Evolutionary conservation across 2,888 invertebrate species (phyloP), one percentile per base, ranked within the genome.

Genomic region (Lasioglossum zephyrum): DNA sequence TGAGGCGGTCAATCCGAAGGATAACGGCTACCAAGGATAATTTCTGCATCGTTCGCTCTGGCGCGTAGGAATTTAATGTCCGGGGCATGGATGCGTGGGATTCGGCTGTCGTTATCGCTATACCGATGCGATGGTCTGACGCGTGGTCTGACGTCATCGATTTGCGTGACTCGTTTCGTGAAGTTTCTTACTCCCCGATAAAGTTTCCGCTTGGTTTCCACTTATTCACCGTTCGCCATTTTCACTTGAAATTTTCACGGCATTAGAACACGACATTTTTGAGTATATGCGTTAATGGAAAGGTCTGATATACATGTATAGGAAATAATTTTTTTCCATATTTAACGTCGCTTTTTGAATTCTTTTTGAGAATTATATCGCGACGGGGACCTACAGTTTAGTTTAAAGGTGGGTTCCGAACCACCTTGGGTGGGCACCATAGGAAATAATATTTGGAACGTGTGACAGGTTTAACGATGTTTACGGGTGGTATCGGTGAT

Each of bases 31-130:
- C 39, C 39, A 49, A n/a, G 53, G 31, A 73, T 77, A 31, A 31
- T 26, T 77, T 73, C 36, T 73, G 41, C 31, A 11, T 2, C 31
- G 13, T 53, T 47, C 26, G 31, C 16, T 3, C 36, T 3, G 36
- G 36, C 36, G 36, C n/a, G 44, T 16, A 53, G 60, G 69, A 77
- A 75, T 53, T 49, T 70, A 60, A 82, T 47, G 78, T 53, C 36
- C 36, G 41, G 9, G 41, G 66, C 22, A 36, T 69, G 47, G 49
- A 63, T 44, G 79, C 80, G 85, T 84, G 73, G 85, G 85, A 63
- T 66, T 26, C 9, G 36, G n/a, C 6, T 79, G 74, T 70, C 36
- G 36, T 3, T 36, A 36, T 36, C 36, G 36, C 36, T 36, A 49
- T 22, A 18, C n/a, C 11, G 63, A 2, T n/a, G 36, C 36, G 36